Base-by-base conservation (phyloP, 2,797 vertebrate genomes). In the Liparis tanakae region DNA sequence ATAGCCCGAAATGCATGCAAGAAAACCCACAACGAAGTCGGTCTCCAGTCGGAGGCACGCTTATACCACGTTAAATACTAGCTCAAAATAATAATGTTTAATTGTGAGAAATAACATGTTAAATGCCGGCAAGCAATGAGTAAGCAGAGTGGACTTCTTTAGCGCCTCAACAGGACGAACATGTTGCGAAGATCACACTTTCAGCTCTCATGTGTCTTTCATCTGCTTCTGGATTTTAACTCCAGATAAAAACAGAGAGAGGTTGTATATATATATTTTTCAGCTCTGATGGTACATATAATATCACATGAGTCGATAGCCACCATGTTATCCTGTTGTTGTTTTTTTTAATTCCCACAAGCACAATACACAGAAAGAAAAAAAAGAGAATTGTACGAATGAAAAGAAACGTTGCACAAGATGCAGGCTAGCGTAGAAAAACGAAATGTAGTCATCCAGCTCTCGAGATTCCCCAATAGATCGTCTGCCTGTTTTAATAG, bases 401-500 rank as follows among this genome's bases (percentile, higher is more conserved):
- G 34, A 59, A 76, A 65, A 74, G 41, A 74, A 73, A 57, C 25
- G 22, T 61, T 75, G 62, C 56, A 55, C 9, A 74, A 46, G 25
- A 51, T 64, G 8, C 59, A 60, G 12, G 54, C 50, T 39, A 12
- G 14, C 20, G 48, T 53, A 34, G 13, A 76, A 85, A 63, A 80
- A 70, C 76, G 54, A 87, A 25, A 6, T 30, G 6, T 43, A 69
- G 65, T 59, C 66, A 70, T 58, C 22, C 20, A 60, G 39, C 6
- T 4, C 36, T 54, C 33, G 57, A 82, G 63, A 84, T 80, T 72
- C 65, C 61, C 72, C 73, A 67, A 76, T 57, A 78, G 72, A 85
- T 83, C 20, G 18, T 68, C 72, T 67, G 67, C 39, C 72, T 75
- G 36, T 77, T 86, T 76, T 76, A 69, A 70, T 61, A 76, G 78